Evolutionary conservation across 2,797 vertebrate genomes (phyloP), one percentile per base, ranked within the genome.

Genomic region (Valencia hispanica): DNA sequence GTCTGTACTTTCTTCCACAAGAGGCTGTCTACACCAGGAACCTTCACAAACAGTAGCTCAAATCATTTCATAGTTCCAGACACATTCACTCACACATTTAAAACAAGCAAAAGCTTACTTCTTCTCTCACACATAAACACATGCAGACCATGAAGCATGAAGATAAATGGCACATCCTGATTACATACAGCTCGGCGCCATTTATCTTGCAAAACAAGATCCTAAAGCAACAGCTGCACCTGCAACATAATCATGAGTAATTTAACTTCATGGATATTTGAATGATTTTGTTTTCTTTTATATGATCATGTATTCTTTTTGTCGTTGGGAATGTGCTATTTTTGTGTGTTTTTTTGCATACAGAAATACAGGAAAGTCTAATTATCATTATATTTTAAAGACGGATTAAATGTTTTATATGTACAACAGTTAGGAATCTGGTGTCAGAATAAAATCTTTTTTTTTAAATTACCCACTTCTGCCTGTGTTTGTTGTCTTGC

Each of bases 101-200:
- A n/a, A 18, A 43, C 36, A 22, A 27, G 25, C 51, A 30, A 14
- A 25, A 32, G 7, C 27, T 68, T n/a, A 39, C 9, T 39, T 39
- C 36, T 41, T 22, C 4, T 20, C 22, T 73, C 20, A 36, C n/a
- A 51, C 22, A 15, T 0, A 22, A 34, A 66, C 34, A 66, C 45
- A 43, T 30, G 25, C 48, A 20, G 15, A 59, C 39, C 39, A 7
- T 10, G 25, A 27, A 74, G 15, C 25, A 12, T 18, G 73, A 27
- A 70, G 30, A 22, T 27, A 48, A 36, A 48, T 30, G 61, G 32
- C 86, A 69, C 79, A 14, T 78, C 81, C 69, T 74, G 70, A 81
- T 77, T 63, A 61, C 8, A 80, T 79, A 74, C 78, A 78, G 59
- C 32, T 66, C 48, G 74, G 70, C 55, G 83, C 50, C 39, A 53